Base-by-base conservation (phyloP, 2,888 invertebrate species). In the Desoria tigrina region DNA sequence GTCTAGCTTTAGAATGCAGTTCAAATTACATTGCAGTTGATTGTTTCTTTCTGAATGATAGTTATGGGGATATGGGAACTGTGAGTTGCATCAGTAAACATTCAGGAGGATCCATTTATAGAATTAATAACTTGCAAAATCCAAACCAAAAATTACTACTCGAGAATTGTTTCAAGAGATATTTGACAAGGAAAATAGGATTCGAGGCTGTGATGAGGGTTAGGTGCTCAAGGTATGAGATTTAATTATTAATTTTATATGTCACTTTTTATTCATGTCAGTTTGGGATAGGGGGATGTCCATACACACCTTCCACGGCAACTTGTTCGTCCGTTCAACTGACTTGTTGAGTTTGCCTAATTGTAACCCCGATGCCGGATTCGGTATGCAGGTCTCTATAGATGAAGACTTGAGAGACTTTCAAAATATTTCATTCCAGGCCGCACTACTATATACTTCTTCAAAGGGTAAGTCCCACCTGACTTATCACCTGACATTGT, bases 161-260 rank as follows among this genome's bases (percentile, higher is more conserved):
- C 68, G 87, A 88, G 69, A 83, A 87, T 62, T 87, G 88, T 80
- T 83, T 99, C 28, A 85, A 88, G 45, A 84, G 99, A 16, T 99
- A 99, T 83, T 84, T 99, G 63, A 91, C 92, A 0, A 84, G 99
- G 74, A 98, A 98, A 84, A 94, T 99, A 73, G 99, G 99, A 54
- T 97, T 99, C 80, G 99, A 99, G 80, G 94, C 99, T 4, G 99
- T 99, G 24, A 94, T 99, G 94, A 84, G 99, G 77, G 90, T 99
- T 73, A 85, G 98, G 6, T 97, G 96, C 79, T 94, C 96, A 1
- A 87, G 91, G 89, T 88, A 11, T 45, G 16, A 32, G 4, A 7
- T 32, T 45, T 45, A 45, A 32, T 32, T 32, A 7, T 32, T 32
- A 32, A 32, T 16, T 45, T 45, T 45, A 39, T 16, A 39, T 39